Conservation (phyloP, 2,888 invertebrate genomes). For the Cheilosia vulpina region DNA sequence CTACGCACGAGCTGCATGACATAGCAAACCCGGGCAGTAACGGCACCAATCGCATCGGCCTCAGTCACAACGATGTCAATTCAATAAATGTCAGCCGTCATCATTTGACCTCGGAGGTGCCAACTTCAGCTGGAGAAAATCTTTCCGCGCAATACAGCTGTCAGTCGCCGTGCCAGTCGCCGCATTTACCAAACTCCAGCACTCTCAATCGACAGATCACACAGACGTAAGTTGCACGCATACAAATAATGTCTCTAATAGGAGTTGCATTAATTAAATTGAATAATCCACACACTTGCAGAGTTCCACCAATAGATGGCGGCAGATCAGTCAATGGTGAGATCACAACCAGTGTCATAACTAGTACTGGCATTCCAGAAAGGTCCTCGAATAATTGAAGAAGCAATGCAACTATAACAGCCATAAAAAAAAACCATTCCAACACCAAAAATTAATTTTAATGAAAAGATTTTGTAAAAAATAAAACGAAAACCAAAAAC, state of each 20-base stretch:
- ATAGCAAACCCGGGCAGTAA: conserved; percentile 78
- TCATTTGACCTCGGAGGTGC: conserved; percentile 78
- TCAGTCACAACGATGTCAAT: conserved; percentile 75
- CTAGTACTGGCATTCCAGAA: conserved; percentile 84
- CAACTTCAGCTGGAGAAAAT: conserved; percentile 77
- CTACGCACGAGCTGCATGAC: conserved; percentile 80
- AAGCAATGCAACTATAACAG: background rate
- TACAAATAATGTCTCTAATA: background rate
- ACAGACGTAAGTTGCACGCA: conserved; percentile 83
- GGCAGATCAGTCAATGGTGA: conserved; percentile 80
- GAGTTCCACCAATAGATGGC: conserved; percentile 86
- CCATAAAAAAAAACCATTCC: conserved; percentile 26
- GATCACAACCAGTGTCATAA: conserved; percentile 84
- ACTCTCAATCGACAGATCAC: conserved; percentile 84
- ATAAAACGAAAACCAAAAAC: background rate
- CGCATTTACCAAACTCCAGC: conserved; percentile 84
- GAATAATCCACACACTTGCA: conserved; percentile 79
- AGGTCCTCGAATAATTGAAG: conserved; percentile 82
- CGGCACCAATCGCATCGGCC: conserved; percentile 70
- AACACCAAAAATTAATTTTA: conserved; percentile 65
- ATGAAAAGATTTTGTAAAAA: background rate
- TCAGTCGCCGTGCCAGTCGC: conserved; percentile 82
- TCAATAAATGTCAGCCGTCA: conserved; percentile 80
- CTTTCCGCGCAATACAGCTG: conserved; percentile 80
- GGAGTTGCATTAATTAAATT: conserved; percentile 18